These are phyloP conservation scores for Lysandra bellargus DNA, from an alignment of 2,888 invertebrate species.

Conservation along the genomic window DNA sequence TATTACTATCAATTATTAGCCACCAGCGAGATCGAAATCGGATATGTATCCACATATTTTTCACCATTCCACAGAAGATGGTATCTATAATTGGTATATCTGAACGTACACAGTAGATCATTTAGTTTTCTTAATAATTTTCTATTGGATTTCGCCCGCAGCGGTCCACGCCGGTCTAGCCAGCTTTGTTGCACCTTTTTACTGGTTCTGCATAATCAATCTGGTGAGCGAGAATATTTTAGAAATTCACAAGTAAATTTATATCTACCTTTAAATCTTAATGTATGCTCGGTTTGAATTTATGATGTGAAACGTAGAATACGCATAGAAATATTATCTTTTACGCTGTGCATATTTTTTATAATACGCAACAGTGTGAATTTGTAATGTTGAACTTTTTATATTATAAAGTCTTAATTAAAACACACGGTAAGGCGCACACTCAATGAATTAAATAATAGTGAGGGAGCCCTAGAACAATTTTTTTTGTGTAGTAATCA, in stretches of 20 bases:
- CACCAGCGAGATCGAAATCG: slow-evolving; percentile 53
- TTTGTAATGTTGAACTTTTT: no score
- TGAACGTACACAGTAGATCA: slow-evolving; percentile 72
- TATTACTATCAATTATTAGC: slow-evolving; percentile 68
- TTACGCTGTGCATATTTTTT: no score
- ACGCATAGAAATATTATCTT: neutral
- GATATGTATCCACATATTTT: slow-evolving; percentile 73
- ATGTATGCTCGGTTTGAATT: slow-evolving; percentile 6
- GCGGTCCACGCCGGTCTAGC: slow-evolving; percentile 59
- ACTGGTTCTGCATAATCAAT: slow-evolving; percentile 71
- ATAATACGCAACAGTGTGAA: neutral
- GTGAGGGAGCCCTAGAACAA: no score
- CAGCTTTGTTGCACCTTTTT: slow-evolving; percentile 69
- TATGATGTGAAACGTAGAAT: slow-evolving; percentile 16
- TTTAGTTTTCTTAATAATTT: slow-evolving; percentile 81
- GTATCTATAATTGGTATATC: slow-evolving; percentile 79
- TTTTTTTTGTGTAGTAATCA: no score
- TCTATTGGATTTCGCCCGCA: slow-evolving; percentile 68
- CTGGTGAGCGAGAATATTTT: slow-evolving; percentile 43
- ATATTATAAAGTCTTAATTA: no score
- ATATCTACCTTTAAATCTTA: slow-evolving; percentile 22
- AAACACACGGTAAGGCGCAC: no score
- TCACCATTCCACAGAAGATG: slow-evolving; percentile 61
- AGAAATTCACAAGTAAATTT: slow-evolving; percentile 19
- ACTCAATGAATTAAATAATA: no score